Evolutionary conservation across 1,140 invertebrate species (phyloP), one percentile per base, ranked within the genome.

Genomic region (Drosophila prosaltans): DNA sequence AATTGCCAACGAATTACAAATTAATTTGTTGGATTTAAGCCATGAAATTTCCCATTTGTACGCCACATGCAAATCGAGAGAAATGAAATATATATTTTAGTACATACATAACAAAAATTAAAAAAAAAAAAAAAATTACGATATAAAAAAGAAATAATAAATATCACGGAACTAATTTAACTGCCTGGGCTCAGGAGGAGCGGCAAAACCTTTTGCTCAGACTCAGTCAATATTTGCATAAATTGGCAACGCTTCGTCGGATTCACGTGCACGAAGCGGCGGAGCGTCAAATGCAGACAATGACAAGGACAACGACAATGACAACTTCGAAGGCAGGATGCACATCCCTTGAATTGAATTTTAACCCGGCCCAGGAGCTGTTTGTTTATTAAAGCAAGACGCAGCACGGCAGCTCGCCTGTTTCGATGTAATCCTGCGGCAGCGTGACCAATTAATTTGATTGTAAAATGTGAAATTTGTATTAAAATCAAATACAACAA

Each of bases 391-490:
- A 64, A 80, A 88, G 83, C 83, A 63, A 69, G 72, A 71, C 69
- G 68, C 61, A 58, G 63, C 64, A 54, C 41, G 65, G 59, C 71
- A 55, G 58, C 63, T 63, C 75, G 60, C 71, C 72, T 40, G 63
- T 66, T 70, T 59, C 74, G 72, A 69, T 88, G 84, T 90, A 81
- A 84, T 90, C 79, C 84, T 84, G 84, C 72, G 73, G 72, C 84
- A 89, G 89, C 89, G 89, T 91, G 89, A 91, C 89, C 89, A 91
- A 91, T 91, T 91, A 91, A 91, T 91, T 91, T 91, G 89, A 91
- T 91, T 91, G 89, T 91, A 85, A 91, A 91, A 85, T 90, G 80
- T 89, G 81, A 89, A 89, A 89, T 89, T 76, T 32, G 85, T 91
- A 91, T 91, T 91, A 91, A 91, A 91, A 91, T 89, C 89, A 91